A percentile compares a stretch with the other conserved stretches of the same genome.
phyloP scores from a whole-genome alignment of 2,113 vertebrate species.

The Grammomys surdaster region DNA sequence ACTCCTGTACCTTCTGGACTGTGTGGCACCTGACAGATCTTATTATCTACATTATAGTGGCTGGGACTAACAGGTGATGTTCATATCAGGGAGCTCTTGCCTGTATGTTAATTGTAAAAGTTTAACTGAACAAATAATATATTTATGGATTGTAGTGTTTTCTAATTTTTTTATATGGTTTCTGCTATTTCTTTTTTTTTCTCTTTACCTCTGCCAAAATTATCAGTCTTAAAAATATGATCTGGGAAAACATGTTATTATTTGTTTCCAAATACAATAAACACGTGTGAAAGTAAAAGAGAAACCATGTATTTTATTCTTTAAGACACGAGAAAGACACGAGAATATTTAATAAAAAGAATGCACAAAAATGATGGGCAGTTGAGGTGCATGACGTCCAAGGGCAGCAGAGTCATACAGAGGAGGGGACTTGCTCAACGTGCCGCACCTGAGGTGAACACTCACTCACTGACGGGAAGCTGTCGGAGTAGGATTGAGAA shows the following conservation, averaged over 20 bases:
- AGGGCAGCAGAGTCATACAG: not conserved
- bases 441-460: not conserved
- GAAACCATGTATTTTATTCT: not conserved
- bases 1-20: not conserved
- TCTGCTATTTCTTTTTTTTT: not conserved
- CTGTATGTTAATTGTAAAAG: not conserved
- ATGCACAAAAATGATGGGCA: not conserved
- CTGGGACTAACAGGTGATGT: not conserved
- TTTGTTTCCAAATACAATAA: slow-evolving; percentile 32
- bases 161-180: not conserved
- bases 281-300: slow-evolving; percentile 12
- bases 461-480: slow-evolving; percentile 29
- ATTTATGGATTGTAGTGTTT: not conserved
- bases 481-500: not conserved
- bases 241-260: not conserved
- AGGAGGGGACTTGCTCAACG: not conserved
- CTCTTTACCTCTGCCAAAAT: not conserved
- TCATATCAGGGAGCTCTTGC: not conserved
- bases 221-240: not conserved
- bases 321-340: slow-evolving; percentile 32
- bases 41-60: not conserved
- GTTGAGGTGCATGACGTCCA: not conserved
- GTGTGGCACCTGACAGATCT: not conserved
- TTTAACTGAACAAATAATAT: not conserved
- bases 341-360: slow-evolving; percentile 20